Evolutionary conservation across 1,140 invertebrate species (phyloP).

Genomic region (Parasteatoda tepidariorum): DNA sequence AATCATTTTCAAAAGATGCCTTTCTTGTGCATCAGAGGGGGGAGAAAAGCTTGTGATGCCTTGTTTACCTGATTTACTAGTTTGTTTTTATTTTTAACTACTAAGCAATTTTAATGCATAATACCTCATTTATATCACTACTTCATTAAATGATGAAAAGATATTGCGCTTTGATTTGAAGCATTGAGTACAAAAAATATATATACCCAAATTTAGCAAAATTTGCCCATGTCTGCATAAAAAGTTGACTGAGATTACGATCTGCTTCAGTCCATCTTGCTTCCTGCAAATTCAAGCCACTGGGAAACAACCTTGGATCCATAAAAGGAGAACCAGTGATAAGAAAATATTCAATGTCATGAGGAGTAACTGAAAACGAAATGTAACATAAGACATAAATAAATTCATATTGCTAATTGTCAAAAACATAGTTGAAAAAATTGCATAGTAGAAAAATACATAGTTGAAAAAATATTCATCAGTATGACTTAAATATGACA

Average conservation of each 20-base stretch:
- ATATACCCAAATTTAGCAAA: conserved; percentile 90
- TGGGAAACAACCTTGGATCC: conserved; percentile 76
- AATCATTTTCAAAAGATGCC: too few species aligned
- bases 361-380: conserved; percentile 76
- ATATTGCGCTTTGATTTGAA: too few species aligned
- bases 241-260: conserved; percentile 95
- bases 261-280: conserved; percentile 90
- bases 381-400: background rate
- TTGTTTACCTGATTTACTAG: too few species aligned
- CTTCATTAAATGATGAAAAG: too few species aligned
- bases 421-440: too few species aligned
- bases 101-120: too few species aligned
- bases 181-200: too few species aligned
- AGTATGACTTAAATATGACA: conserved; percentile 75
- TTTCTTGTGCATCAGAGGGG: too few species aligned
- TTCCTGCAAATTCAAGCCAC: conserved; percentile 69
- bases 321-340: conserved; percentile 90
- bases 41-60: too few species aligned
- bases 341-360: conserved; percentile 86
- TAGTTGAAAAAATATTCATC: conserved; percentile 72
- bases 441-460: background rate
- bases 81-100: too few species aligned
- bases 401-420: background rate
- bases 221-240: conserved; percentile 92
- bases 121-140: too few species aligned